These are phyloP conservation scores for Regulus satrapa DNA, from an alignment of 2,113 vertebrate species.

Conservation along the genomic window DNA sequence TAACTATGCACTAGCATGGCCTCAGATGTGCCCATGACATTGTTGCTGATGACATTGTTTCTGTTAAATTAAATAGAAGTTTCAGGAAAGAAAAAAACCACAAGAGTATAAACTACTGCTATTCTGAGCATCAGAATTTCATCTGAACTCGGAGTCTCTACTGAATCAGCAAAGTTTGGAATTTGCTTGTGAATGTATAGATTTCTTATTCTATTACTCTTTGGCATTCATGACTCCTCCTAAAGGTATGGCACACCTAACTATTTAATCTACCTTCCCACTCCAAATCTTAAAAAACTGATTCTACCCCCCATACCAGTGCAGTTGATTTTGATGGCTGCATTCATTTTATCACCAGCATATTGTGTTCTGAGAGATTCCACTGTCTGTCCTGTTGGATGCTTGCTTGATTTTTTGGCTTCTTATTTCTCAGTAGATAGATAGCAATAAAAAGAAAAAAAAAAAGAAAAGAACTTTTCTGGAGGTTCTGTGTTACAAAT, in stretches of 20 bases:
- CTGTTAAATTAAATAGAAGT: slow-evolving; percentile 73
- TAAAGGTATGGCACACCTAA: slow-evolving; percentile 58
- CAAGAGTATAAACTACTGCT: slow-evolving; percentile 55
- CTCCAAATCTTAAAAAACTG: slow-evolving; percentile 53
- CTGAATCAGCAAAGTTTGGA: slow-evolving; percentile 69
- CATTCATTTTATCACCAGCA: slow-evolving; percentile 81
- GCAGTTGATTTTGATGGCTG: slow-evolving; percentile 74
- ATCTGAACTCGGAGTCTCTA: slow-evolving; percentile 67
- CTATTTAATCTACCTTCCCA: slow-evolving; percentile 62
- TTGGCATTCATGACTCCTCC: slow-evolving; percentile 77
- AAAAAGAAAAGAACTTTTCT: slow-evolving; percentile 77
- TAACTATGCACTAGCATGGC: slow-evolving; percentile 76
- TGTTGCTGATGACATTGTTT: slow-evolving; percentile 76
- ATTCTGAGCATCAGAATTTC: slow-evolving; percentile 71
- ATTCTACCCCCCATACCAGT: slow-evolving; percentile 65
- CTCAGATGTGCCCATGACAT: slow-evolving; percentile 73
- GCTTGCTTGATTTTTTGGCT: slow-evolving; percentile 78
- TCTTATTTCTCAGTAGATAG: slow-evolving; percentile 85
- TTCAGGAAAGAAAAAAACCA: slow-evolving; percentile 61
- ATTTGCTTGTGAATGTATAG: slow-evolving; percentile 67
- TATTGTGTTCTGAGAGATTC: slow-evolving; percentile 79
- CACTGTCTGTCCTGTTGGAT: slow-evolving; percentile 76
- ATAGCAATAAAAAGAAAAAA: slow-evolving; percentile 86
- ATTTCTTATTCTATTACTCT: slow-evolving; percentile 68
- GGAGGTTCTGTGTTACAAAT: slow-evolving; percentile 82